Evolutionary conservation across 2,113 vertebrate species (phyloP), one percentile per base, ranked within the genome.

Genomic region (Meleagris gallopavo): DNA sequence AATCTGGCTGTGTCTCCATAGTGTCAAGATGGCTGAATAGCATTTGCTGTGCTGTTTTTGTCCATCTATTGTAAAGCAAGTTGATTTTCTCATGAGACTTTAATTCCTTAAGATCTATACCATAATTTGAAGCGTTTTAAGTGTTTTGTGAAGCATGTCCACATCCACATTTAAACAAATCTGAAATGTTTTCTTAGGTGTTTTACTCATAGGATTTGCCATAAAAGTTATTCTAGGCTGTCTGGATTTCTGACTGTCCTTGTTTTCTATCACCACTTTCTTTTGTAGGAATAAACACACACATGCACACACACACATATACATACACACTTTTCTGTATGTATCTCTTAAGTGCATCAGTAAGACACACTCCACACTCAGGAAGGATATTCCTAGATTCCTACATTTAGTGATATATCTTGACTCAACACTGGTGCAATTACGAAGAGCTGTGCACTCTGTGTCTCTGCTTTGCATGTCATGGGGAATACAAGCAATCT

Each of bases 351-450:
- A 45, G 21, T 61, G 60, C 22, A 36, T 48, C 21, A 36, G 27
- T 57, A 30, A 41, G 2, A 2, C 13, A 5, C 45, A 5, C 19
- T 21, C 9, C 1, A 0, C 1, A 0, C 20, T 71, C 62, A 57
- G 50, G 67, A 88, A 48, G 64, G 15, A 1, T 20, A 27, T 61
- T 75, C 46, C 40, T 69, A 14, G n/a, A 3, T 27, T 61, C 69
- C 7, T 45, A 13, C 7, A 5, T 71, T 62, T 62, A 29, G 1
- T 0, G 0, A 7, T 8, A 3, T 30, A 19, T 48, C 46, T 30
- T 66, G 34, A 38, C 41, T 45, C 21, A 27, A 27, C 29, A 43
- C 30, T 60, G 38, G 18, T 3, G 0, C 34, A n/a, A 11, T 10
- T 14, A 11, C 9, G 22, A 19, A 10, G 43, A 52, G 34, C 36